A percentile compares a stretch with the other conserved stretches of the same genome.
phyloP scores from a whole-genome alignment of 2,888 invertebrate genomes.

The Leptodirus hochenwartii region DNA sequence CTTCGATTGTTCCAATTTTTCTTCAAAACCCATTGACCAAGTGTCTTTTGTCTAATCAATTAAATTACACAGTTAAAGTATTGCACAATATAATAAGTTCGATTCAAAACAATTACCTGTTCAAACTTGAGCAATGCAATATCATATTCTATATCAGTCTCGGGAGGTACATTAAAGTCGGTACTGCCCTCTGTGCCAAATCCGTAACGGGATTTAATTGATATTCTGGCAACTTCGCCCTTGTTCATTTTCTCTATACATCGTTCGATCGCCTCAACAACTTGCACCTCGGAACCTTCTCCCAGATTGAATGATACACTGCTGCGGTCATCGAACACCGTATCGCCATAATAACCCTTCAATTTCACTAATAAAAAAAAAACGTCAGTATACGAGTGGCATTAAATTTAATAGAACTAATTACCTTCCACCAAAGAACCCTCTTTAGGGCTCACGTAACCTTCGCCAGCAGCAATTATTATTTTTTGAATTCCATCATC shows the following conservation, averaged over 20 bases:
- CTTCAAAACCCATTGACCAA: conserved; percentile 64
- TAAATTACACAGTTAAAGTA: conserved; percentile 5
- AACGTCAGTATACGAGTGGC: conserved; percentile 9
- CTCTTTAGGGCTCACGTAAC: conserved; percentile 57
- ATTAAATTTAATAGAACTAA: conserved; percentile 5
- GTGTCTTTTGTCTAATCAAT: conserved; percentile 48
- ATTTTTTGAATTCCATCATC: conserved; percentile 68
- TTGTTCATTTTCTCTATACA: conserved; percentile 65
- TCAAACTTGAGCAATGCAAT: conserved; percentile 74
- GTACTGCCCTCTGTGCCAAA: conserved; percentile 54
- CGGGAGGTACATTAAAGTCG: conserved; percentile 56
- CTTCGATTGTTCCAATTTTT: conserved; percentile 67
- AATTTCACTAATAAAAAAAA: conserved; percentile 48
- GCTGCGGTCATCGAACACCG: conserved; percentile 60
- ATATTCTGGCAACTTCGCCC: conserved; percentile 58
- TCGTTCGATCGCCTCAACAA: conserved; percentile 68
- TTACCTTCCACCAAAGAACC: conserved; percentile 69
- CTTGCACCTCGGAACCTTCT: conserved; percentile 57
- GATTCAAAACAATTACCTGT: conserved; percentile 31
- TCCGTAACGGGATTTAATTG: conserved; percentile 60
- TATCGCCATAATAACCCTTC: conserved; percentile 43
- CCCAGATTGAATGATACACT: conserved; percentile 71
- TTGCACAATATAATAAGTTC: too few species aligned
- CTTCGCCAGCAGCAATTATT: conserved; percentile 51
- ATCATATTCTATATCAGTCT: conserved; percentile 61